Evolutionary conservation across 2,797 vertebrate genomes (phyloP), one percentile per base, ranked within the genome.

Genomic region (Erpetoichthys calabaricus): DNA sequence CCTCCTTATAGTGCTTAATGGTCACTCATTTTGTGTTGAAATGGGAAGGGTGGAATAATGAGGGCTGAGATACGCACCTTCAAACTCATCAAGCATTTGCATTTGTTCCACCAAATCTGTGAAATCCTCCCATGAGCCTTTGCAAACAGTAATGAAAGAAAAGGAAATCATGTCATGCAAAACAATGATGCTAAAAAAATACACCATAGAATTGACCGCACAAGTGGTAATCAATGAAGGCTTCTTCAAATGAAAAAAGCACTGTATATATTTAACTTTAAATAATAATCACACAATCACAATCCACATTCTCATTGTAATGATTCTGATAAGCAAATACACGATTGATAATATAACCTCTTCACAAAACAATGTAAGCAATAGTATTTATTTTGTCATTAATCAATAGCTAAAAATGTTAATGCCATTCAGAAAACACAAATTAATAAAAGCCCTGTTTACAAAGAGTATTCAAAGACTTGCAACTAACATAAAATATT

Each of bases 101-200:
- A 91, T 88, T 82, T 85, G 86, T 75, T 90, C 85, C 87, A 88
- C 80, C 86, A 89, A 87, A 82, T 88, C 85, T 86, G 88, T 90
- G 85, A 91, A 90, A 90, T 90, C 87, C 86, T 90, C 89, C 87
- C 89, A 91, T 86, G 87, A 91, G 84, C 86, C 87, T 91, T 91
- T 90, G 86, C 84, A 85, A 87, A 88, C 72, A 71, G 83, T 75
- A 81, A 83, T 86, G 73, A 59, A 66, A 67, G 72, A 59, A 64
- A 61, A 61, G 56, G 60, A 44, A 73, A 84, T 80, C 75, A 73
- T 65, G 81, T 88, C 87, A 89, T 89, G 88, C 85, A 82, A 78
- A 81, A 25, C 75, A 62, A 61, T 74, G 74, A 68, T 67, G 64
- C 56, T 73, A 84, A 76, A 79, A 71, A 70, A 77, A 67, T 64